Percentiles rank a stretch among this genome's conserved stretches.
phyloP scores from a whole-genome alignment of 35 echinoderm and acorn worm genomes.

The Apostichopus parvimensis region DNA sequence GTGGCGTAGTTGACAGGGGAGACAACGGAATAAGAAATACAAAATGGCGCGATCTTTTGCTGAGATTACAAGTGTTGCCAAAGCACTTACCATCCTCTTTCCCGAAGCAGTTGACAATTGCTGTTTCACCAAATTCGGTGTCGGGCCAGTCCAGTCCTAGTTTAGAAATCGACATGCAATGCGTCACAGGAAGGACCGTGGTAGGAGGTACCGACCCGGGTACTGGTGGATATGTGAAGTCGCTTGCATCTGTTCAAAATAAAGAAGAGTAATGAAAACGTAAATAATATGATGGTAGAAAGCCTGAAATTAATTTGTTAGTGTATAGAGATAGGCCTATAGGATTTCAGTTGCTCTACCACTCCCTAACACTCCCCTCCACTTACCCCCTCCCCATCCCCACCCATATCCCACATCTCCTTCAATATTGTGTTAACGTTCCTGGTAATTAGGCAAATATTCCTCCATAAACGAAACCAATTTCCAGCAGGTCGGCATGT shows the following conservation, averaged over 20 bases:
- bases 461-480: too few species aligned
- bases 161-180: not conserved
- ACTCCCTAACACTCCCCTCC: too few species aligned
- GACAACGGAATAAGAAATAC: not conserved
- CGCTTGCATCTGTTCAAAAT: not conserved
- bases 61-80: not conserved
- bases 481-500: too few species aligned
- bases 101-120: slow-evolving; percentile 8
- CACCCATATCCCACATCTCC: too few species aligned
- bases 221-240: not conserved
- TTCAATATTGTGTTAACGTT: too few species aligned
- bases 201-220: not conserved
- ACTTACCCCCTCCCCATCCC: too few species aligned
- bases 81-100: slow-evolving; percentile 4
- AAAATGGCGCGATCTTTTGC: not conserved
- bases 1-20: too few species aligned
- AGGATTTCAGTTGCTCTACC: too few species aligned
- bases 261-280: not conserved
- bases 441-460: too few species aligned
- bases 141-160: slow-evolving; percentile 21
- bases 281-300: not conserved
- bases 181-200: not conserved
- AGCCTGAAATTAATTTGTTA: too few species aligned
- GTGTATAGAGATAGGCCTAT: too few species aligned
- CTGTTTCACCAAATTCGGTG: slow-evolving; percentile 5